Evolutionary conservation across 2,113 vertebrate genomes (phyloP).

Genomic region (Labeo rohita): DNA sequence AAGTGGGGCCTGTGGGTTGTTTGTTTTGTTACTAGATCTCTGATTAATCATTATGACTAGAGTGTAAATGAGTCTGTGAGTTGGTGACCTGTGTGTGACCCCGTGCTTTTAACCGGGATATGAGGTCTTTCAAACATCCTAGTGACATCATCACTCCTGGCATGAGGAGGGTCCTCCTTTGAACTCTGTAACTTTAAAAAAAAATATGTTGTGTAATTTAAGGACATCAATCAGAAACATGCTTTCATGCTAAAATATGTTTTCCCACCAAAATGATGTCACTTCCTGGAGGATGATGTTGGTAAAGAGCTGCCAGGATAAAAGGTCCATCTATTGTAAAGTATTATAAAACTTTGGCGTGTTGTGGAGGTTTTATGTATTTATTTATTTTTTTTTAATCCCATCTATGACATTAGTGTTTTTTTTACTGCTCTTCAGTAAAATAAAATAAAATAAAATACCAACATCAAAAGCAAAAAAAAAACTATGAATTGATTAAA

Average conservation of each 20-base stretch:
- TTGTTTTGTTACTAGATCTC: background rate
- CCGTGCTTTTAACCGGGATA: background rate
- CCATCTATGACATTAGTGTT: background rate
- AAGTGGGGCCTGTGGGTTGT: background rate
- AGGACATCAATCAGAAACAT: background rate
- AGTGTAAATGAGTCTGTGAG: conserved; percentile 17
- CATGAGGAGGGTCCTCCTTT: background rate
- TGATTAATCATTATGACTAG: background rate
- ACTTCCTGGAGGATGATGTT: background rate
- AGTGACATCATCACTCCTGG: conserved; percentile 3
- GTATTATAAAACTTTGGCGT: background rate
- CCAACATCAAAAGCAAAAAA: background rate
- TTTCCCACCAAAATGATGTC: conserved; percentile 7
- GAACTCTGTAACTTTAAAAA: background rate
- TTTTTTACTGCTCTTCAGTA: background rate
- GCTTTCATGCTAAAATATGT: background rate
- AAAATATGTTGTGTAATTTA: background rate
- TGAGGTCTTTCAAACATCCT: conserved; percentile 16
- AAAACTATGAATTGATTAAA: background rate
- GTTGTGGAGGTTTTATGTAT: background rate
- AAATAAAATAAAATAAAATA: background rate
- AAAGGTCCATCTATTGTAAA: background rate
- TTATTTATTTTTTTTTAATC: background rate
- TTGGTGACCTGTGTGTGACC: conserved; percentile 1
- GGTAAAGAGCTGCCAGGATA: background rate